Base-by-base conservation (phyloP, 1,140 invertebrate species). In the Ptiloglossa arizonensis region DNA sequence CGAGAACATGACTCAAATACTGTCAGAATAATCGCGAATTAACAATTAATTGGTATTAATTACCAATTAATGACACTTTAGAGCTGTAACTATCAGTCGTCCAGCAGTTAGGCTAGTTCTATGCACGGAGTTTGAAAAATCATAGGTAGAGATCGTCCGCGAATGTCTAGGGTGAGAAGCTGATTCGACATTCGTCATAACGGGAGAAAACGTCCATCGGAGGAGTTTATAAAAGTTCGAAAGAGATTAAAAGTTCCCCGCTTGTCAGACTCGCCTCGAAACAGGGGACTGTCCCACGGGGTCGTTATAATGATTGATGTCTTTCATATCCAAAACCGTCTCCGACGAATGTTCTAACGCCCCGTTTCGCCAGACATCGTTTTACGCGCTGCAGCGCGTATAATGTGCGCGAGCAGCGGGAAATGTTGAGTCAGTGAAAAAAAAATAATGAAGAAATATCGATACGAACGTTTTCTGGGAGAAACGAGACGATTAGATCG, bases 261-360 rank as follows among this genome's bases (percentile, higher is more conserved):
- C 27, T 60, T 73, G 76, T 73, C 69, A 46, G 38, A 38, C 38
- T 77, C 44, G 59, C 69, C 76, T 72, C 76, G 52, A 79, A 71
- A 73, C 69, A 79, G 69, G 68, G 69, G 57, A 50, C 46, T 41
- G 57, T 59, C 69, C 41, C 59, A 17, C 59, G 24, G 44, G 62
- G 62, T 75, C 77, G 71, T 79, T 74, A 79, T 74, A 79, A 79
- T 79, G 77, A 79, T 79, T 74, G 77, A 79, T 79, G 70, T 66
- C 75, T 63, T 70, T 77, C 68, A 77, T 77, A 77, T 77, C 75
- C 75, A 70, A 77, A 77, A 70, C 56, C 67, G 68, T 71, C 75
- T 35, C 48, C 64, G 38, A 77, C 67, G 75, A 77, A 41, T 71
- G 75, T 77, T 71, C 68, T 44, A 50, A 76, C 69, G 73, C 54